Base-by-base conservation (phyloP, 1,140 invertebrate genomes). In the Phymastichus coffea region DNA sequence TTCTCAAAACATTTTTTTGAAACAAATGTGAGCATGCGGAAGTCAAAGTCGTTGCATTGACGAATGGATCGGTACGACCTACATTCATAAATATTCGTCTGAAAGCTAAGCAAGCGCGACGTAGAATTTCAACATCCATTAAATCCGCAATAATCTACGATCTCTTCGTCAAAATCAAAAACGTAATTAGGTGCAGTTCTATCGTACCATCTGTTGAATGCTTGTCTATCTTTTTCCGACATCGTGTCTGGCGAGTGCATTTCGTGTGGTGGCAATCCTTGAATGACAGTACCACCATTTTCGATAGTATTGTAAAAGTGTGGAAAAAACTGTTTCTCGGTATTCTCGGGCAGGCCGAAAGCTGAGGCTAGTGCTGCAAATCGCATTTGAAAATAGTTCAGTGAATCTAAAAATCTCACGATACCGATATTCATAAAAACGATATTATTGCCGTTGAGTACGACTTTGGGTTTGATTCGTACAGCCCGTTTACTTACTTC, bases 381-480 rank as follows among this genome's bases (percentile, higher is more conserved):
- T 2, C 64, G 22, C 66, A 71, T 70, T 2, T 60, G 66, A 51
- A 72, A 65, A 60, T 69, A 70, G 61, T 66, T 65, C 56, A 69
- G 41, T 35, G 62, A 64, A 57, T 73, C 71, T 33, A 71, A 56
- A 56, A 73, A 71, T n/a, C 53, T 40, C 0, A 62, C 53, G 19
- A 61, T 62, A 7, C 43, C 44, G 7, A 54, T 15, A 2, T 28
- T 23, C 61, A 70, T 65, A 1, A 30, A 17, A 35, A 69, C 59
- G 12, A 66, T 66, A 35, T 60, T 68, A 40, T 61, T 63, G 1
- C 66, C 66, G 1, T 49, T 58, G 23, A 65, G 49, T 38, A 70
- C 65, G 20, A 72, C 2, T 2, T 57, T 38, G 3, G 65, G 63
- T 22, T 51, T 61, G 19, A 53, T 25, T 30, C 53, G 40, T 4